Evolutionary conservation across 2,797 vertebrate species (phyloP), one percentile per base, ranked within the genome.

Genomic region (Megaceryle alcyon): DNA sequence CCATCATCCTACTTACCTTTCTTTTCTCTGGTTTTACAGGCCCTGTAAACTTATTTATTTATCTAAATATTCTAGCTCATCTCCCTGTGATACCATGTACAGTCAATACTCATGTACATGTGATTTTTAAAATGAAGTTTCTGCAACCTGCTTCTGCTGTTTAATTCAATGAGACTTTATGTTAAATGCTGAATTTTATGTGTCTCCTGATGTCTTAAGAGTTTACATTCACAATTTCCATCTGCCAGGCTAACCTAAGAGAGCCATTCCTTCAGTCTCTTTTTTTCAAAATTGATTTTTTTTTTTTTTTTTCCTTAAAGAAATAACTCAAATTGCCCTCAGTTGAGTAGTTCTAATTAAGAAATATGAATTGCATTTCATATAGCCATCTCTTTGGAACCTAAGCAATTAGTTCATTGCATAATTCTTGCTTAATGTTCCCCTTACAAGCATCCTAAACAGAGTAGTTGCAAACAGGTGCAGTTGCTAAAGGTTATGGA

Each of bases 391-490:
- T 91, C 39, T 89, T 63, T 88, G 44, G 41, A 26, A 76, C 46
- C 39, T 51, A 91, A 76, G 46, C 26, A 73, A 46, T 81, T 29
- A 65, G 26, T 88, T 85, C 56, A 44, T 66, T 91, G 39, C 22
- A 22, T 85, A 86, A 77, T 95, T 88, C 39, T 78, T 72, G 35
- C 33, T 82, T 79, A 88, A 82, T 89, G 15, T 70, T 79, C 44
- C 78, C 37, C 31, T 80, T 65, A 31, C 11, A 66, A 64, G 25
- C 76, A 48, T 87, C 3, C 2, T 46, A 78, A 82, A 86, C 0
- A 4, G 82, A 23, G 57, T 14, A 56, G 25, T 57, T 91, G 73
- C 48, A 93, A 94, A 88, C 80, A 92, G 78, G 69, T 96, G 81
- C 39, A 81, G 33, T 86, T 3, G 2, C 46, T 93, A 64, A 92